These are phyloP conservation scores for Octopus bimaculoides DNA, from an alignment of 1,140 invertebrate genomes.

Conservation along the genomic window DNA sequence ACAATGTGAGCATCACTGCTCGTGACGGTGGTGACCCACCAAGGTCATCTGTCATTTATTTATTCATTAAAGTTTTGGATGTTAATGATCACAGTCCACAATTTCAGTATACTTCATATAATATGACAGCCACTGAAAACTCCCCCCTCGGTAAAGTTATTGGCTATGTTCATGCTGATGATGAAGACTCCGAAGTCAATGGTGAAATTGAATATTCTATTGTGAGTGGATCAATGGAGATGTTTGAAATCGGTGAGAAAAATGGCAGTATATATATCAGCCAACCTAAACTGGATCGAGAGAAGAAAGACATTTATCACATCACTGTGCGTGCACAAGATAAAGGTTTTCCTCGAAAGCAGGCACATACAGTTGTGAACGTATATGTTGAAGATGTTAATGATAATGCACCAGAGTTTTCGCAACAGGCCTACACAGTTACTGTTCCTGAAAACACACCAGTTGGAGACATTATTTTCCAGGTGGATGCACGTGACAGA, in stretches of 20 bases:
- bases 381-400: constrained; percentile 60
- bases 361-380: constrained; percentile 33
- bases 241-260: constrained; percentile 57
- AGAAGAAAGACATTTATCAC: constrained; percentile 65
- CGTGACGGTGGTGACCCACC: constrained; percentile 71
- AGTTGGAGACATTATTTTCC: constrained; percentile 71
- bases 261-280: constrained; percentile 84
- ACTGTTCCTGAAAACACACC: constrained; percentile 64
- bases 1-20: constrained; percentile 83
- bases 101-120: constrained; percentile 87
- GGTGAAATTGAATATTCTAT: constrained; percentile 58
- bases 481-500: constrained; percentile 38
- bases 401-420: constrained; percentile 33
- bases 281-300: constrained; percentile 78
- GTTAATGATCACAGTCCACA: constrained; percentile 90
- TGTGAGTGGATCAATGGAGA: constrained; percentile 72
- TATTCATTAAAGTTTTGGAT: constrained; percentile 87
- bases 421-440: constrained; percentile 45
- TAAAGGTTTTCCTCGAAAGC: constrained; percentile 40
- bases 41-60: constrained; percentile 82
- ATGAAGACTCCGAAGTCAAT: constrained; percentile 56
- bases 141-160: constrained; percentile 81
- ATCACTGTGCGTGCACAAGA: constrained; percentile 73
- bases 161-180: constrained; percentile 65
- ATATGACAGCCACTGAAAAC: constrained; percentile 85